Conservation (phyloP, 37 sponge, comb jelly and placozoan genomes). For the Oopsacas minuta region DNA sequence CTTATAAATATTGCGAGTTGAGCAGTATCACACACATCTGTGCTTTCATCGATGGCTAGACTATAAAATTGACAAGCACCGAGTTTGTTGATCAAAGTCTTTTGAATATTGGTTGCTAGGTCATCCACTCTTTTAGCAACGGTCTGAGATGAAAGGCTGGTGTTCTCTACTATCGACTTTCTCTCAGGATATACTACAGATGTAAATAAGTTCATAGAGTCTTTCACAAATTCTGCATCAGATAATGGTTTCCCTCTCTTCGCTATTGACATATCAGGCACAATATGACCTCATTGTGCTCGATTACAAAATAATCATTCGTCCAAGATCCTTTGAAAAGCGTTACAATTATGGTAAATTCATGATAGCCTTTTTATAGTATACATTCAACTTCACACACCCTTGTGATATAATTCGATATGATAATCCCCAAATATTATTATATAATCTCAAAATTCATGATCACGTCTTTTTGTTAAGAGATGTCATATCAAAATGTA, state of each 20-base stretch:
- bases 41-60: constrained; percentile 18
- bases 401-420: no score
- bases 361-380: no score
- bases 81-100: not conserved
- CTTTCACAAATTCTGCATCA: constrained; percentile 19
- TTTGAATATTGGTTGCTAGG: constrained; percentile 4
- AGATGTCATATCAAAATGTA: no score
- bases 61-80: constrained; percentile 19
- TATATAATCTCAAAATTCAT: no score
- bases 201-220: constrained; percentile 4
- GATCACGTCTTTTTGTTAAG: no score
- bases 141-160: constrained; percentile 14
- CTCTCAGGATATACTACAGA: not conserved
- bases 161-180: not conserved
- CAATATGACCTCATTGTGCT: not conserved
- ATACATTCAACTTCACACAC: no score
- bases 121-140: constrained; percentile 19
- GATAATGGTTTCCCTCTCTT: constrained; percentile 20
- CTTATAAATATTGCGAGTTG: constrained; percentile 17
- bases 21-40: constrained; percentile 19
- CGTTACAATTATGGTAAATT: no score
- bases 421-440: no score
- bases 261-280: not conserved
- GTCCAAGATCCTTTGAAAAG: not conserved
- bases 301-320: not conserved